Evolutionary conservation across 2,113 vertebrate species (phyloP).

Genomic region (Choloepus hoffmanni): DNA sequence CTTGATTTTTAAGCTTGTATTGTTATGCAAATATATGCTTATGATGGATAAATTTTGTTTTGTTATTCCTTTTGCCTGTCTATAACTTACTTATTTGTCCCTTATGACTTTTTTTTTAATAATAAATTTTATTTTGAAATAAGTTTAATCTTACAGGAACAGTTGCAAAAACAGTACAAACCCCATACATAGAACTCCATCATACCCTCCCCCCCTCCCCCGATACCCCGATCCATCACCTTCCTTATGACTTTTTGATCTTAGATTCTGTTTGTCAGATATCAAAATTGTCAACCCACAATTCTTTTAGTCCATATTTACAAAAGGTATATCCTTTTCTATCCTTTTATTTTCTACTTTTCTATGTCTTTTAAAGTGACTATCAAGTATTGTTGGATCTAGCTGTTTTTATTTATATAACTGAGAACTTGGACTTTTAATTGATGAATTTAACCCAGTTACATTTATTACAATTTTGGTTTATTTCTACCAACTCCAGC

Average conservation of each 20-base stretch:
- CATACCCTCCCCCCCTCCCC: too few relatives aligned
- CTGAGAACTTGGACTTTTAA: not conserved
- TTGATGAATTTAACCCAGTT: conserved; percentile 38
- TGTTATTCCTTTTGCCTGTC: not conserved
- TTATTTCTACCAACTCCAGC: not conserved
- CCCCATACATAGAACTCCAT: too few relatives aligned
- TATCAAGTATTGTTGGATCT: not conserved
- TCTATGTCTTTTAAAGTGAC: not conserved
- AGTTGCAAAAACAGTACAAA: too few relatives aligned
- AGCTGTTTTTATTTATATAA: not conserved
- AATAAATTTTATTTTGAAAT: too few relatives aligned
- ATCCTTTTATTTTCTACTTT: not conserved
- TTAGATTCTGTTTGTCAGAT: not conserved
- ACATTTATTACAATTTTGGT: conserved; percentile 19
- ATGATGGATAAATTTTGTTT: not conserved
- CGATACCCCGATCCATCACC: too few relatives aligned
- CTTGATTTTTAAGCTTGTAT: not conserved
- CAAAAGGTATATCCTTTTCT: not conserved
- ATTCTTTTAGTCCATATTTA: not conserved
- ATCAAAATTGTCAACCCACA: not conserved
- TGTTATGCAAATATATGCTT: not conserved
- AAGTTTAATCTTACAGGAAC: too few relatives aligned
- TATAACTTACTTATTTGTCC: not conserved
- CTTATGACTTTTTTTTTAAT: not conserved
- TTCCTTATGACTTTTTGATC: not conserved